phyloP scores from a whole-genome alignment of 2,113 vertebrate species.

The Donacobius atricapilla region DNA sequence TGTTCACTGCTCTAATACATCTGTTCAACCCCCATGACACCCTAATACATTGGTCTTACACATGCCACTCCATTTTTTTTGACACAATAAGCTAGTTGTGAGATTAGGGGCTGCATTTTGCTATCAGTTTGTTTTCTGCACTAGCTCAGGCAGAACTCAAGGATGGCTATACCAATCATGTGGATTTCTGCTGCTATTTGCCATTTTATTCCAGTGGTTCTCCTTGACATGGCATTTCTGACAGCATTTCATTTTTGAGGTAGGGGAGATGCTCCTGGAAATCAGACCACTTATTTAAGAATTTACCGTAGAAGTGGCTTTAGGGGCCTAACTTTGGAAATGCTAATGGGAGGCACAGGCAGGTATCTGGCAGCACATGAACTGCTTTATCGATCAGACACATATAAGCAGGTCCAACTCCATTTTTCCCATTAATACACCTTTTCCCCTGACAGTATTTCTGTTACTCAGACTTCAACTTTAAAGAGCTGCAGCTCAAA shows the following conservation, averaged over 20 bases:
- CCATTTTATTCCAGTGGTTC: background rate
- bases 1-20: background rate
- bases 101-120: background rate
- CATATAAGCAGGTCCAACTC: background rate
- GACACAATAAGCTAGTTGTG: background rate
- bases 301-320: background rate
- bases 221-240: background rate
- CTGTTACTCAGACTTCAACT: background rate
- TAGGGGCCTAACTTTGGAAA: background rate
- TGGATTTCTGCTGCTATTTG: background rate
- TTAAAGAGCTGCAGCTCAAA: background rate
- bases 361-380: background rate
- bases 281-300: background rate
- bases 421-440: background rate
- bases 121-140: background rate
- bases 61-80: background rate
- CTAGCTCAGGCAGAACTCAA: background rate
- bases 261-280: background rate
- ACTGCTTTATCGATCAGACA: background rate
- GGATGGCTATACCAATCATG: background rate
- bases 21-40: background rate
- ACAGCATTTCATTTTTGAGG: background rate
- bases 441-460: background rate
- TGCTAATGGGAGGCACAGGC: background rate
- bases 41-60: background rate